Percentiles rank a stretch among this genome's conserved stretches.
These are phyloP conservation scores for Callipepla squamata DNA, from an alignment of 2,113 vertebrate species.

Conservation along the genomic window DNA sequence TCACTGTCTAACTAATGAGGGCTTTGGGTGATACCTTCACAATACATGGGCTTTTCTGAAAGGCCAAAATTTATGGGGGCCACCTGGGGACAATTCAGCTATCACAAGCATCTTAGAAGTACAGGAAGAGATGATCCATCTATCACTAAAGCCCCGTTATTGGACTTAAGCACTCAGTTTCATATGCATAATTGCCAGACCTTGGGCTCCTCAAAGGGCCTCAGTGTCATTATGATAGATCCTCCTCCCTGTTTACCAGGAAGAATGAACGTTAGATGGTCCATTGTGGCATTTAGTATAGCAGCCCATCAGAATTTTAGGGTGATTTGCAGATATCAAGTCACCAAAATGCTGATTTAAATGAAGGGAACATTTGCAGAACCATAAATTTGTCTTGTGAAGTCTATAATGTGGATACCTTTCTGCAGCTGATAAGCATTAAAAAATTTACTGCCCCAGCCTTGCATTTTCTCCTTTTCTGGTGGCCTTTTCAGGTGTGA, in stretches of 20 bases:
- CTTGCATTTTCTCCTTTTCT: conserved; percentile 15
- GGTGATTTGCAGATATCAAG: conserved; percentile 71
- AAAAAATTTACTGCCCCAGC: conserved; percentile 52
- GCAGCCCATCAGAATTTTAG: conserved; percentile 62
- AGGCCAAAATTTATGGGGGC: conserved; percentile 76
- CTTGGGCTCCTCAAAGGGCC: conserved; percentile 65
- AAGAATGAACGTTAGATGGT: conserved; percentile 62
- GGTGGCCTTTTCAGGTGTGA: conserved; percentile 2
- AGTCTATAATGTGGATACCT: conserved; percentile 51
- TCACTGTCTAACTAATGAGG: conserved; percentile 79
- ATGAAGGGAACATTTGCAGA: conserved; percentile 60
- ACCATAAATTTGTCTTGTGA: conserved; percentile 68
- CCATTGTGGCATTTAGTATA: conserved; percentile 66
- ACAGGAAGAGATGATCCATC: conserved; percentile 64
- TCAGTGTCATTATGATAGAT: conserved; percentile 73
- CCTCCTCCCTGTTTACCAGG: conserved; percentile 72
- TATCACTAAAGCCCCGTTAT: conserved; percentile 59
- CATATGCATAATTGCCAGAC: conserved; percentile 67
- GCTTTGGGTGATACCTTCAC: conserved; percentile 74
- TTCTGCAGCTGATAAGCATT: conserved; percentile 53
- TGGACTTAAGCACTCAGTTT: conserved; percentile 64
- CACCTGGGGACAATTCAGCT: conserved; percentile 73
- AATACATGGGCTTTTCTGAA: conserved; percentile 73
- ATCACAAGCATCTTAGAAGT: conserved; percentile 65
- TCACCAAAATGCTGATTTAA: conserved; percentile 67